phyloP scores from a whole-genome alignment of 1,140 invertebrate species.

The Drosophila leontia region DNA sequence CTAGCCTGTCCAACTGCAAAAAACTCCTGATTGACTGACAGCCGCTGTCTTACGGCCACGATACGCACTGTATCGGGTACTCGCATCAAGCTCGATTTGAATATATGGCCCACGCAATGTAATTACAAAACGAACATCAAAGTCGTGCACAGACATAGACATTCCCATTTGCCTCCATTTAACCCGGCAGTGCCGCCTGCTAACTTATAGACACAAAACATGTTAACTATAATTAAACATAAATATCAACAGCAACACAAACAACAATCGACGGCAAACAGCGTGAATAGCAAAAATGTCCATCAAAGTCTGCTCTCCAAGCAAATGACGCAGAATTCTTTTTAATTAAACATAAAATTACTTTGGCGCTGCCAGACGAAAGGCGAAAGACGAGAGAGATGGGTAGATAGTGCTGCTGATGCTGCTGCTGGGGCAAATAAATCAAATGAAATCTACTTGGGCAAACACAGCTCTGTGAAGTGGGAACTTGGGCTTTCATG shows the following conservation, averaged over 20 bases:
- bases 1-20: constrained; percentile 20
- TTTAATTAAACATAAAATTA: constrained; percentile 83
- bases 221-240: constrained; percentile 83
- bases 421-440: constrained; percentile 63
- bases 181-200: constrained; percentile 25
- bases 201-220: constrained; percentile 56
- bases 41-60: constrained; percentile 22
- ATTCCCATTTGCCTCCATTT: constrained; percentile 30
- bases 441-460: constrained; percentile 78
- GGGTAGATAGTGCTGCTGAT: constrained; percentile 44
- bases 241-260: constrained; percentile 59
- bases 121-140: constrained; percentile 75
- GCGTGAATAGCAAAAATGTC: constrained; percentile 76
- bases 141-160: constrained; percentile 67
- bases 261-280: constrained; percentile 46
- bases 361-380: constrained; percentile 63
- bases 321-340: constrained; percentile 78
- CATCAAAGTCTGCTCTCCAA: constrained; percentile 65
- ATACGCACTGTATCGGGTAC: constrained; percentile 32
- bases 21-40: constrained; percentile 23
- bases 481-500: constrained; percentile 8
- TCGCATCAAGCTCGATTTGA: constrained; percentile 59
- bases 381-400: constrained; percentile 2
- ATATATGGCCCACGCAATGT: constrained; percentile 74
- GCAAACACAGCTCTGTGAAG: constrained; percentile 57